A percentile compares a stretch with the other conserved stretches of the same genome.
phyloP scores from a whole-genome alignment of 1,140 invertebrate genomes.

The Popillia japonica region DNA sequence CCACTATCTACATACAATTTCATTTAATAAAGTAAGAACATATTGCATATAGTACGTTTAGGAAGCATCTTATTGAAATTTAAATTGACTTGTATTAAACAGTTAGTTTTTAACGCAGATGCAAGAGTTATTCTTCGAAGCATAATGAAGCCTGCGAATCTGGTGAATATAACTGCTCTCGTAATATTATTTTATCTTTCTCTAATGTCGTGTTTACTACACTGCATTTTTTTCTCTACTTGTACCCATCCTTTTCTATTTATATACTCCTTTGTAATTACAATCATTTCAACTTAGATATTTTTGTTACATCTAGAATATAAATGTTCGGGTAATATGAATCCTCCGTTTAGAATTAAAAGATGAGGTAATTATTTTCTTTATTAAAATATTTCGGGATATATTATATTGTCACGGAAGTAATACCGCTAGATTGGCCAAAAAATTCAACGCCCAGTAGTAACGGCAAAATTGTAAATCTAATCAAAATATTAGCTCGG shows the following conservation, averaged over 20 bases:
- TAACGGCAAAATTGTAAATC: too few species aligned
- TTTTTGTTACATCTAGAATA: not conserved
- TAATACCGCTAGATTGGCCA: not conserved
- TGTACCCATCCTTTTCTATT: conserved; percentile 5
- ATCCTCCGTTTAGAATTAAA: not conserved
- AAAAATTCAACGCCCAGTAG: too few species aligned
- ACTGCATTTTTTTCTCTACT: too few species aligned
- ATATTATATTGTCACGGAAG: too few species aligned
- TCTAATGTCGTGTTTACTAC: not conserved
- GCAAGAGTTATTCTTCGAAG: conserved; percentile 18
- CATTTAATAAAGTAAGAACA: conserved; percentile 7
- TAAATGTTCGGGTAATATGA: not conserved
- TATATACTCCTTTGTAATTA: not conserved
- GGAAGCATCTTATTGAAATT: conserved; percentile 19
- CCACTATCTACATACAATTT: not conserved
- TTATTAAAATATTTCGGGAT: not conserved
- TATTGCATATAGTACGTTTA: conserved; percentile 25
- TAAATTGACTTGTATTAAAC: conserved; percentile 27
- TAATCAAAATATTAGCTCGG: too few species aligned
- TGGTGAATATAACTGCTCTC: conserved; percentile 14
- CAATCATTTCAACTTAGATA: not conserved
- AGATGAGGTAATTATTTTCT: not conserved
- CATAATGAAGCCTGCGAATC: conserved; percentile 22
- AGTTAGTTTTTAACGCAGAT: conserved; percentile 29
- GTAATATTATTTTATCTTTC: not conserved